These are phyloP conservation scores for Osmerus mordax DNA, from an alignment of 2,113 vertebrate genomes.

Conservation along the genomic window DNA sequence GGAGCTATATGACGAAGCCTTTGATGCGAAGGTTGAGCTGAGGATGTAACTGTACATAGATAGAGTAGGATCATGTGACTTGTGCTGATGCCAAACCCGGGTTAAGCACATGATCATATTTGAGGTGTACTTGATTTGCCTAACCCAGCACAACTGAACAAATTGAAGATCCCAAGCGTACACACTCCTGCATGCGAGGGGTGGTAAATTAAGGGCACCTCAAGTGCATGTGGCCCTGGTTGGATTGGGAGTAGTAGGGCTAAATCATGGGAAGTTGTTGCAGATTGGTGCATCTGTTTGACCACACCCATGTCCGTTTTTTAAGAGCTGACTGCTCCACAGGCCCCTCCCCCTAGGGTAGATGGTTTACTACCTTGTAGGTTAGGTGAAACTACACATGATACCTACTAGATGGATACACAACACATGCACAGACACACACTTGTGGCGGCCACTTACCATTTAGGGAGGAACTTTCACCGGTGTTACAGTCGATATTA, in stretches of 20 bases:
- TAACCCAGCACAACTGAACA: conserved; percentile 46
- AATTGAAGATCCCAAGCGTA: conserved; percentile 21
- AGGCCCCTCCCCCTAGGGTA: no score
- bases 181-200: conserved; percentile 16
- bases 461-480: no score
- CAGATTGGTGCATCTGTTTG: neutral
- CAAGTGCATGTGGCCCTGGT: neutral
- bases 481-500: no score
- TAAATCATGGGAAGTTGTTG: no score
- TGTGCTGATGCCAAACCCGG: conserved; percentile 3
- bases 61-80: conserved; percentile 8
- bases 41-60: conserved; percentile 32
- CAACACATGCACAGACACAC: no score
- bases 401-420: no score
- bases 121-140: conserved; percentile 40
- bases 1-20: conserved; percentile 52
- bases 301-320: neutral
- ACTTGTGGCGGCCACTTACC: no score
- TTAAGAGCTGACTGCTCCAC: neutral
- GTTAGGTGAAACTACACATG: no score
- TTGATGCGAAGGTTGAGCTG: conserved; percentile 43
- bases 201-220: neutral
- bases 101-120: neutral
- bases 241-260: neutral
- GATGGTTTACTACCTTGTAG: no score